Evolutionary conservation across 2,797 vertebrate species (phyloP).

Genomic region (Lutra lutra): DNA sequence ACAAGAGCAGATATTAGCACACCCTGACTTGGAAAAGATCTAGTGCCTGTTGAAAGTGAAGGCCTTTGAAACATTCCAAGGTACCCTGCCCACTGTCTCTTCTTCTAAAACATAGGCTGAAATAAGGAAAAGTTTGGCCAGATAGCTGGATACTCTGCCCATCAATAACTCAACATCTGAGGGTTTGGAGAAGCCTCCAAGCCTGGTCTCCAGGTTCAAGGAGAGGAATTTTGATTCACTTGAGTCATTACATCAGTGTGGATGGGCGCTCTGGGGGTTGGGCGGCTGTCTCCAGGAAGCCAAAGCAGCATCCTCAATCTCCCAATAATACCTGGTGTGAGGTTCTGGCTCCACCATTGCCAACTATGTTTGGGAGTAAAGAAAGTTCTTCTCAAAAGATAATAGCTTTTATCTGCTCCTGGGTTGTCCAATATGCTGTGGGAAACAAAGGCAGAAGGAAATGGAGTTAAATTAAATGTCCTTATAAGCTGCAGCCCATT

Average conservation of each 20-base stretch:
- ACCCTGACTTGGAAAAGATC: not conserved
- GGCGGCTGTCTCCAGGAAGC: not conserved
- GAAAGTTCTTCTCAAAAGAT: not conserved
- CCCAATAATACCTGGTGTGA: not conserved
- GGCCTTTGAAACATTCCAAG: not conserved
- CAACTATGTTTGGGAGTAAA: not conserved
- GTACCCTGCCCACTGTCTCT: not conserved
- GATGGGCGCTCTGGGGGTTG: not conserved
- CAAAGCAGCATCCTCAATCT: not conserved
- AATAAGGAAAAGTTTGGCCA: not conserved
- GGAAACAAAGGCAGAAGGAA: not conserved
- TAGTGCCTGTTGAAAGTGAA: not conserved
- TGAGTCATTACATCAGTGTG: not conserved
- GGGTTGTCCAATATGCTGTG: not conserved
- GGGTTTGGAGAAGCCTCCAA: not conserved
- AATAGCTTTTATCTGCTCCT: not conserved
- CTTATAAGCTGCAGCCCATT: not conserved
- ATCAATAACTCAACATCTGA: not conserved
- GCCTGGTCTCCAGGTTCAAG: not conserved
- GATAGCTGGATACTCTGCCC: not conserved
- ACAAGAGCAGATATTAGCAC: not conserved
- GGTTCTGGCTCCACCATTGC: not conserved
- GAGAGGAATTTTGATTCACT: not conserved
- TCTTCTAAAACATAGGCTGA: not conserved
- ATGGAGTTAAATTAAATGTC: not conserved